Conservation (phyloP, 2,113 vertebrate genomes). For the Erpornis zantholeuca region DNA sequence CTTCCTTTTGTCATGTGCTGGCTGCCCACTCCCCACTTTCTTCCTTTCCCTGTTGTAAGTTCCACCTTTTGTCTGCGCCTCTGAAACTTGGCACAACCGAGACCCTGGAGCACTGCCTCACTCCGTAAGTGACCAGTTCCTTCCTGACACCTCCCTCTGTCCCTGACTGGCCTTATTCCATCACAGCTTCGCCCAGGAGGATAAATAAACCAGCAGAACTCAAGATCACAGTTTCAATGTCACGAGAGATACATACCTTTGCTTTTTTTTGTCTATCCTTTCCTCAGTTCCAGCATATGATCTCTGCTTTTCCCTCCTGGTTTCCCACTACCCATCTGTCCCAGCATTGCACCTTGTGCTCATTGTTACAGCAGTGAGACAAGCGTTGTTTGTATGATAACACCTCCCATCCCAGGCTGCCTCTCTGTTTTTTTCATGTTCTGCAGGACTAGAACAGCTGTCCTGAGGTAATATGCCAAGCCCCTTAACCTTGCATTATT, state of each 20-base stretch:
- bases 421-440: neutral
- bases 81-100: neutral
- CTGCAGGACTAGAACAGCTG: slow-evolving; percentile 32
- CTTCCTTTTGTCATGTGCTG: accelerated
- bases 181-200: neutral
- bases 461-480: slow-evolving; percentile 37
- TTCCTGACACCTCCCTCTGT: neutral
- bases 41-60: neutral
- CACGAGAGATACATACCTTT: neutral
- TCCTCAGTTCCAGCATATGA: neutral
- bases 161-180: neutral
- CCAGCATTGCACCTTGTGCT: neutral
- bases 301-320: neutral
- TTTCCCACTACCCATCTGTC: slow-evolving; percentile 6
- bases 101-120: accelerated
- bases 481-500: slow-evolving; percentile 32
- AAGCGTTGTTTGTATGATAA: neutral
- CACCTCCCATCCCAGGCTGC: neutral
- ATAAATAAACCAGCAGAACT: neutral
- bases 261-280: neutral
- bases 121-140: neutral
- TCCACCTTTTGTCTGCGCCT: neutral
- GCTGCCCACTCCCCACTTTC: accelerated
- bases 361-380: neutral
- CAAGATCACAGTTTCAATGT: neutral